Base-by-base conservation (phyloP, 2,888 invertebrate genomes). In the Eumacrocentrus americanus region DNA sequence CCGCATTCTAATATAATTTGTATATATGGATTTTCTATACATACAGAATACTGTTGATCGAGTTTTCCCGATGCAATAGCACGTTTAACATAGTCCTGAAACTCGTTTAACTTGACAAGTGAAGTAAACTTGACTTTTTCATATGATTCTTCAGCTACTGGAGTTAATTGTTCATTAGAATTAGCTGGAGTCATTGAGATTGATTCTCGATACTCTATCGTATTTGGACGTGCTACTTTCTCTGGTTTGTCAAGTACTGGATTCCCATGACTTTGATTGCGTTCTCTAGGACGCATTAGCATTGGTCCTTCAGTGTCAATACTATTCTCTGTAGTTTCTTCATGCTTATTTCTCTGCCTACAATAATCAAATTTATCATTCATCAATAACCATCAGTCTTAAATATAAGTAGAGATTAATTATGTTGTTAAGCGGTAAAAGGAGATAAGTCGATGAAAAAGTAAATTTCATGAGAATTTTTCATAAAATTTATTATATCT, bases 41-140 rank as follows among this genome's bases (percentile, higher is more conserved):
- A 70, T 61, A 81, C 81, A 22, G 67, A 68, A 61, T 78, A 80
- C 61, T 81, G 81, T 16, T 65, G 70, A 37, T 75, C 67, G 5
- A 81, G 63, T 47, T 74, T 70, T 3, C 77, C 78, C 63, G 69
- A 75, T 25, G 71, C 65, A 29, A 81, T 71, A 1, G 78, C 71
- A 6, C 67, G 60, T 61, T 73, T 81, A 0, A 83, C 80, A 61
- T 82, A 82, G 25, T 73, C 68, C 60, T 80, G 79, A 51, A 82
- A 80, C 34, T 81, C 76, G 35, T 67, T 69, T 2, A 82, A 71
- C 59, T 75, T 76, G 0, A 81, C 64, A 4, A 70, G 67, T 42
- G 38, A 52, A 16, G 9, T 25, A 29, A 9, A 37, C 22, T 29
- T 34, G 1, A 52, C 22, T 34, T 56, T 55, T 20, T 42, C 34